Evolutionary conservation across 2,888 invertebrate species (phyloP).

Genomic region (Eutolmus rufibarbis): DNA sequence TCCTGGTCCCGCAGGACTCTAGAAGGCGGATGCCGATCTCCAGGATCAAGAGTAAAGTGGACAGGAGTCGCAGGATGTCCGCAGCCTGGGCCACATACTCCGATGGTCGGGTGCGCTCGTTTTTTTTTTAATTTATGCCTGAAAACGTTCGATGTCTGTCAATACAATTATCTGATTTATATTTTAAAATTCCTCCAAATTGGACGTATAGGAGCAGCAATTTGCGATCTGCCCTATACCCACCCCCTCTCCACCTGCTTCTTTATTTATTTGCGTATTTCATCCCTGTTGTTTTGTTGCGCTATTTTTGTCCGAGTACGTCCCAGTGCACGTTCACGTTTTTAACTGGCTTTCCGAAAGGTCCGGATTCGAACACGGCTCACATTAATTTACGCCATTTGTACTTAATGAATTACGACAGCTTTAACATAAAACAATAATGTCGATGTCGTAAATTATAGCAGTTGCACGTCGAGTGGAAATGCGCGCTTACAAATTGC

Average conservation of each 20-base stretch:
- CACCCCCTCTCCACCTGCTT: neutral
- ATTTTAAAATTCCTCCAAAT: slow-evolving; percentile 12
- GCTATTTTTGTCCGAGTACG: neutral
- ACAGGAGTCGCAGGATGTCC: neutral
- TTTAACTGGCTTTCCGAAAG: neutral
- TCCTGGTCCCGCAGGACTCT: neutral
- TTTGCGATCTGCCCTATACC: neutral
- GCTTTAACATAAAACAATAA: slow-evolving; percentile 38
- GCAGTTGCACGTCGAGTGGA: slow-evolving; percentile 15
- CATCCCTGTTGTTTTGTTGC: neutral
- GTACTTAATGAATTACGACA: slow-evolving; percentile 38
- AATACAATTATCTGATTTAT: slow-evolving; percentile 40
- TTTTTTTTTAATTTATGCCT: slow-evolving; percentile 32
- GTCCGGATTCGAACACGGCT: slow-evolving; percentile 17
- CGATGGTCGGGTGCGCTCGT: neutral
- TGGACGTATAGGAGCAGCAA: slow-evolving; percentile 8
- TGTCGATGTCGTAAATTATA: slow-evolving; percentile 29
- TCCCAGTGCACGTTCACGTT: neutral
- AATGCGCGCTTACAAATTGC: slow-evolving; percentile 11
- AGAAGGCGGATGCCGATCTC: neutral
- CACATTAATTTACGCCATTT: slow-evolving; percentile 37
- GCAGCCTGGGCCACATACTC: neutral
- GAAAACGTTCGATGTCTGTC: slow-evolving; percentile 23
- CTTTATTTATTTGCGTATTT: neutral
- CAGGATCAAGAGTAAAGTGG: neutral